A percentile compares a stretch with the other conserved stretches of the same genome.
Conservation (phyloP, 2,797 vertebrate genomes). For the Siniperca undulata region DNA sequence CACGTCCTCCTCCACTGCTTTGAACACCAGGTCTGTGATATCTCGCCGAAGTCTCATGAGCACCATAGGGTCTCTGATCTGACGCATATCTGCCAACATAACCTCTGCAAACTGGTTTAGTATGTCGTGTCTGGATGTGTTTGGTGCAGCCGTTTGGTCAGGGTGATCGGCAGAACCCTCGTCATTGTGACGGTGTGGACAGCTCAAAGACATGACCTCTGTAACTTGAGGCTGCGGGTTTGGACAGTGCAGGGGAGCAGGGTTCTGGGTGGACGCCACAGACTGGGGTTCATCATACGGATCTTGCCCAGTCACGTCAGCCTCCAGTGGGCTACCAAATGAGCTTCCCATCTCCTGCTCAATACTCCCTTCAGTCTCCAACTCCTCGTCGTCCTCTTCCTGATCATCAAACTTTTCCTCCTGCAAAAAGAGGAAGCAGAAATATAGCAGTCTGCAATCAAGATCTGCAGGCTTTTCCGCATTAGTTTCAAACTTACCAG, state of each 20-base stretch:
- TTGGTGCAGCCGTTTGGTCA: not conserved
- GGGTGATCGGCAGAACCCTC: not conserved
- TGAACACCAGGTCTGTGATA: slow-evolving; percentile 64
- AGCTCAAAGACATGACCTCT: slow-evolving; percentile 35
- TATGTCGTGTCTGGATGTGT: slow-evolving; percentile 11
- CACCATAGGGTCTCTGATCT: slow-evolving; percentile 56
- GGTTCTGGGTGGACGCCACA: not conserved
- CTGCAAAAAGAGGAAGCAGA: slow-evolving; percentile 1
- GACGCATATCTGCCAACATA: slow-evolving; percentile 63
- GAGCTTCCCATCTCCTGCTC: slow-evolving; percentile 53
- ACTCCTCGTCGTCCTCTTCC: slow-evolving; percentile 42
- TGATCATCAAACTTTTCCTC: slow-evolving; percentile 46
- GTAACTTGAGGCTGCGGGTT: slow-evolving; percentile 22
- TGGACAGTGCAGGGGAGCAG: slow-evolving; percentile 1
- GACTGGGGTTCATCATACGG: slow-evolving; percentile 23
- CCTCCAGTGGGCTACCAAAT: slow-evolving; percentile 31
- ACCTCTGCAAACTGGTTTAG: slow-evolving; percentile 57
- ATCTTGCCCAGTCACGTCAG: slow-evolving; percentile 15
- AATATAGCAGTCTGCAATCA: not conserved
- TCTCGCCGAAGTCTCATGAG: slow-evolving; percentile 65
- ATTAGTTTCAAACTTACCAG: slow-evolving; percentile 13
- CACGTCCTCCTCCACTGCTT: slow-evolving; percentile 52
- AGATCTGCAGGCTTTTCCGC: not conserved
- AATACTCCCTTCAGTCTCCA: slow-evolving; percentile 52
- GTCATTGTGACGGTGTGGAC: not conserved